Base-by-base conservation (phyloP, 1,140 invertebrate genomes). In the Thaumetopoea pityocampa region DNA sequence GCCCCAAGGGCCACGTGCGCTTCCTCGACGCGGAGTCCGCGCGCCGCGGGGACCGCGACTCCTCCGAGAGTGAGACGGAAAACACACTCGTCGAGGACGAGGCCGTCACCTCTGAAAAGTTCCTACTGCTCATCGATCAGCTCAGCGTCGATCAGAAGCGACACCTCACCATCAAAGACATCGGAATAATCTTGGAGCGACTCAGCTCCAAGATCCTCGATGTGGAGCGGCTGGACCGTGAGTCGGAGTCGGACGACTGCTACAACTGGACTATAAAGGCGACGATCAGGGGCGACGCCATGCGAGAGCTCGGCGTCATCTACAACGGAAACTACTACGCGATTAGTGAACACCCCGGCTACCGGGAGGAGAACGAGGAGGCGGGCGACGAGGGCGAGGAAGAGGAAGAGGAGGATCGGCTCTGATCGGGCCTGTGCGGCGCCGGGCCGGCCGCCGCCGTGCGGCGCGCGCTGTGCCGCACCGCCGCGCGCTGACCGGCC, bases 301-400 rank as follows among this genome's bases (percentile, higher is more conserved):
- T 97, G 44, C 87, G 94, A 28, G 95, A 97, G 82, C 88, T 97
- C 27, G 96, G 96, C 23, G 93, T 98, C 36, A 94, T 97, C 66
- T 98, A 98, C 83, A 96, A 97, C 87, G 95, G 95, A 20, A 96
- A 96, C 83, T 98, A 96, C 86, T 97, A 97, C 83, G 94, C 94
- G 37, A 96, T 97, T 62, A 95, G 94, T 55, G 95, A 97, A 82
- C 95, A 96, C 85, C 95, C 95, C 18, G 94, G 93, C 12, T 96
- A 96, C 79, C 93, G 93, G 78, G 93, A 95, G 69, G 93, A 94
- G 78, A 92, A 92, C 60, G 93, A 94, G 70, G 92, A 93, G 64
- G 91, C 91, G 61, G 90, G 89, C 37, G 92, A 94, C 72, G 92
- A 93, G 76, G 91, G 90, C 24, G 92, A 93, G 59, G 92, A 93